phyloP scores from a whole-genome alignment of 2,888 invertebrate species.

The Entomobrya proxima region DNA sequence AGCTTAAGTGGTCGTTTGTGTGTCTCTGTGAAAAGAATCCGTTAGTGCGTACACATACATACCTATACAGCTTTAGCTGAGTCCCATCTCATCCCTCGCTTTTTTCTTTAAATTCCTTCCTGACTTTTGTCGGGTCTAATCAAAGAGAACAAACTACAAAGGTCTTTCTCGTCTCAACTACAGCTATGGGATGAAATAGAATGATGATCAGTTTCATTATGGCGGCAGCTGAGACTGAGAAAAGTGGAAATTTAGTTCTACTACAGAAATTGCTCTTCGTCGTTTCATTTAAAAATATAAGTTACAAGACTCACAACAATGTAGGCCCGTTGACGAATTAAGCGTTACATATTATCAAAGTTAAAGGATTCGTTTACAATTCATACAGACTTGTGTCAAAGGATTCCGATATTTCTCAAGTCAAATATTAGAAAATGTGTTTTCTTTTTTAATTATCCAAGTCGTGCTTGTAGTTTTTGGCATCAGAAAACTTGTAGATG shows the following conservation, averaged over 20 bases:
- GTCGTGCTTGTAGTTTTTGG: slow-evolving; percentile 53
- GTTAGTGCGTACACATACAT: too few species aligned
- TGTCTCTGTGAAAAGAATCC: slow-evolving; percentile 50
- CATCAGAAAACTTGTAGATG: slow-evolving; percentile 7
- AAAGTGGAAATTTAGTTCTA: too few species aligned
- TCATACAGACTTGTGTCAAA: neutral
- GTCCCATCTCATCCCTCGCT: slow-evolving; percentile 33
- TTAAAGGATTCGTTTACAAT: too few species aligned
- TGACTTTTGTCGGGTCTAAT: slow-evolving; percentile 64
- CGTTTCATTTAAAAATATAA: too few species aligned
- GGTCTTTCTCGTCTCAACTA: neutral
- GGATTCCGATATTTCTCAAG: neutral
- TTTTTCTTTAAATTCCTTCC: slow-evolving; percentile 26
- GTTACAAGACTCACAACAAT: too few species aligned
- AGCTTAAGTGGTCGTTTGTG: slow-evolving; percentile 56
- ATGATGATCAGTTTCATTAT: neutral
- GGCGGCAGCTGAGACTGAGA: too few species aligned
- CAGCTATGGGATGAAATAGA: neutral
- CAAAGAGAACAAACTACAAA: slow-evolving; percentile 60
- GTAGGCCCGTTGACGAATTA: too few species aligned
- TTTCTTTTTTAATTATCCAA: slow-evolving; percentile 41
- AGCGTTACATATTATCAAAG: too few species aligned
- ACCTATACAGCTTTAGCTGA: too few species aligned
- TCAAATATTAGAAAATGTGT: neutral
- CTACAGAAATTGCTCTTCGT: too few species aligned